Base-by-base conservation (phyloP, 1,140 invertebrate species). In the Macrobrachium nipponense region DNA sequence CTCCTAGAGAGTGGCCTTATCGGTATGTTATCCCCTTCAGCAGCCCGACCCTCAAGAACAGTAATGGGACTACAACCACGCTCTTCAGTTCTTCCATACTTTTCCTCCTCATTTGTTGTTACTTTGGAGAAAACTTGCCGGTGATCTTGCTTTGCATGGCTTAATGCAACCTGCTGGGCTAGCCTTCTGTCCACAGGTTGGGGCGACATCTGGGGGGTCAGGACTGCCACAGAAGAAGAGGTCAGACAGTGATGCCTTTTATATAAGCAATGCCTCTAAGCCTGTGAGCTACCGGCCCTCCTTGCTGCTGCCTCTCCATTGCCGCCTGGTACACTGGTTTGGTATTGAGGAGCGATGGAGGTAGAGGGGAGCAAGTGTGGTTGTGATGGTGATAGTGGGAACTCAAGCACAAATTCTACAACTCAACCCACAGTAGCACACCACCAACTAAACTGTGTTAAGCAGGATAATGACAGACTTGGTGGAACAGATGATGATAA, bases 181-280 rank as follows among this genome's bases (percentile, higher is more conserved):
- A 75, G 36, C 72, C 81, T 82, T 75, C 72, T 75, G 73, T 75
- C 72, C 44, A 62, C 72, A 62, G 60, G 72, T 72, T 44, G 66
- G 81, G 75, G 44, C 62, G 68, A 66, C 76, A 23, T 59, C 83
- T 86, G 83, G 64, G 68, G 76, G 76, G 59, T 86, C 80, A 86
- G 80, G 75, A 77, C 83, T 86, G 83, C 83, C 83, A 86, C 83
- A 86, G 83, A 86, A 86, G 83, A 86, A 86, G 83, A 86, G 77
- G 66, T 86, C 83, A 86, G 83, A 86, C 66, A 86, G 76, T 78
- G 61, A 60, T 36, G 27, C 62, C 75, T 79, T 80, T 44, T 64
- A 77, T 82, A 72, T 82, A 79, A 86, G 83, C 83, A 86, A 86
- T 86, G 83, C 83, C 83, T 86, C 83, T 86, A 86, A 76, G 80